Evolutionary conservation across 2,797 vertebrate species (phyloP).

Genomic region (Botia almorhae): DNA sequence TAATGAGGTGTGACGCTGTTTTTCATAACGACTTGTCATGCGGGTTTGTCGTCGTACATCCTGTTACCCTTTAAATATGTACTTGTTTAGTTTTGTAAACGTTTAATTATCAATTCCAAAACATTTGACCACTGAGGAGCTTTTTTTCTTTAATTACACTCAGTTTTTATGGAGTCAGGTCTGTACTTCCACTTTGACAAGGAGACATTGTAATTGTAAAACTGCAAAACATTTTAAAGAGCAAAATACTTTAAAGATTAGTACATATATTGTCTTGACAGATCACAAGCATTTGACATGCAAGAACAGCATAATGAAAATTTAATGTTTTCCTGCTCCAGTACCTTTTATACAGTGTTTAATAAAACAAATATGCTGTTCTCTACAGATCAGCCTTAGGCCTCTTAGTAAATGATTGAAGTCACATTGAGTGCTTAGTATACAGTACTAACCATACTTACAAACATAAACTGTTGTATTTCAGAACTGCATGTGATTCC

Average conservation of each 20-base stretch:
- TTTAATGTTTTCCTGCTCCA: neutral
- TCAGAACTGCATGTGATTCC: conserved; percentile 25
- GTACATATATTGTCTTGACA: neutral
- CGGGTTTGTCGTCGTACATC: conserved; percentile 9
- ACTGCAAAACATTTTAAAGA: neutral
- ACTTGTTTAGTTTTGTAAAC: conserved; percentile 24
- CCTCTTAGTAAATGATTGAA: neutral
- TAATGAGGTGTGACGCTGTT: neutral
- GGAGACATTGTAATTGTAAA: neutral
- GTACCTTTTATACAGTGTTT: neutral
- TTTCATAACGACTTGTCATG: conserved; percentile 14
- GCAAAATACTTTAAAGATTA: neutral
- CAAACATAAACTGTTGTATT: conserved; percentile 34
- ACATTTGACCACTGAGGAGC: neutral
- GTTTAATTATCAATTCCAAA: conserved; percentile 1
- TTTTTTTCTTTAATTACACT: neutral
- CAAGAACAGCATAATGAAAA: neutral
- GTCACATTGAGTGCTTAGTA: neutral
- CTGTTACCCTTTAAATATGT: neutral
- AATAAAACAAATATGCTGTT: neutral
- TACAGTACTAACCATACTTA: neutral
- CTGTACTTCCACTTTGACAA: neutral
- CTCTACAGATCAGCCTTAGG: neutral
- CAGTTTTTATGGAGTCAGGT: neutral
- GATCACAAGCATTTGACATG: neutral